Percentiles rank a stretch among this genome's conserved stretches.
phyloP scores from a whole-genome alignment of 2,113 vertebrate species.

The Calypte anna region DNA sequence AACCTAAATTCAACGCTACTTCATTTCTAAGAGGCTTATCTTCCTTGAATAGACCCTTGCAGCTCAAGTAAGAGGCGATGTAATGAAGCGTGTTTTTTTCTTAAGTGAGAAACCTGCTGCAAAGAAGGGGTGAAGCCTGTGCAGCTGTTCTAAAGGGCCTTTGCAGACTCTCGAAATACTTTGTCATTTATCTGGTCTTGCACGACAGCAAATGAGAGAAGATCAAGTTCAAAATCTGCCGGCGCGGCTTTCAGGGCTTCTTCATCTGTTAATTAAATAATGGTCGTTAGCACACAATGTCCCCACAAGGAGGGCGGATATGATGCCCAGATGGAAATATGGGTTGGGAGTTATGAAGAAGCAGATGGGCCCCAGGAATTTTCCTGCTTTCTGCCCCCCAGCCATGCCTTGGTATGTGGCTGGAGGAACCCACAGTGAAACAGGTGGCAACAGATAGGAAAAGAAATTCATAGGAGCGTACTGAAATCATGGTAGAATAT shows the following conservation, averaged over 20 bases:
- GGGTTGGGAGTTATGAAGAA: conserved; percentile 61
- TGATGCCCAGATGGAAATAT: conserved; percentile 55
- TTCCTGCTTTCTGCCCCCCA: conserved; percentile 32
- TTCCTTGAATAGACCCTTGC: conserved; percentile 98
- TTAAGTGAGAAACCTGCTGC: conserved; percentile 98
- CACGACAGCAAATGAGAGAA: conserved; percentile 88
- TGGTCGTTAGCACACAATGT: conserved; percentile 75
- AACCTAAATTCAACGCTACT: conserved; percentile 98
- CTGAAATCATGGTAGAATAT: conserved; percentile 68
- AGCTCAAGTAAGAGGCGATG: conserved; percentile 98
- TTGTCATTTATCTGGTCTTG: conserved; percentile 96
- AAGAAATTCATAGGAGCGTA: conserved; percentile 70
- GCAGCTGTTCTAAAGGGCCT: conserved; percentile 93
- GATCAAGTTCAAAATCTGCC: conserved; percentile 87
- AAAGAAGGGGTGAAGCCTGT: conserved; percentile 87
- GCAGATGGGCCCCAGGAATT: conserved; percentile 70
- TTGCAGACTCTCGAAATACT: conserved; percentile 88
- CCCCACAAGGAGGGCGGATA: conserved; percentile 18
- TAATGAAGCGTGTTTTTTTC: conserved; percentile 99
- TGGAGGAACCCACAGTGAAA: conserved; percentile 49
- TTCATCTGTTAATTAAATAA: conserved; percentile 86
- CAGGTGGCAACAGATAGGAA: conserved; percentile 74
- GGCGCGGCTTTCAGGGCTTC: conserved; percentile 75
- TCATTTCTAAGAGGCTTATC: conserved; percentile 99
- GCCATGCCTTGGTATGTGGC: conserved; percentile 53